Evolutionary conservation across 2,113 vertebrate genomes (phyloP), one percentile per base, ranked within the genome.

Genomic region (Otocyon megalotis): DNA sequence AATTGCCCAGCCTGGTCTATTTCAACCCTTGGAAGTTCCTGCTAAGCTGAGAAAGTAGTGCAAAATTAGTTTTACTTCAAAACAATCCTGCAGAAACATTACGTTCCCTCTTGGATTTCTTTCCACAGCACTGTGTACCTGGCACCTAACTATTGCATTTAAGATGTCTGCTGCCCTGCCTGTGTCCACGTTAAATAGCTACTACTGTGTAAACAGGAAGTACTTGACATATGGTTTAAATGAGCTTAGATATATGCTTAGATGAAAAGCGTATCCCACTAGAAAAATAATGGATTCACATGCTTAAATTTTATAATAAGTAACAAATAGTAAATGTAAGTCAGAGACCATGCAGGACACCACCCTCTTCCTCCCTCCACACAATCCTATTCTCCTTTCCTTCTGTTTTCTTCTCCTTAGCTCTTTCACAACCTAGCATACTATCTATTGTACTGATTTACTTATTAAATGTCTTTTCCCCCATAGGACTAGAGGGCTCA

Each of bases 311-410:
- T 82, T 90, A 50, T 71, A 53, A 67, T 16, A 32, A 43, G 22
- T 30, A 71, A 30, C 63, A 86, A 76, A 15, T 62, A n/a, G 5
- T 43, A 62, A 83, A 83, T 43, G 20, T 37, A 37, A 53, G 24
- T 74, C 24, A 48, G 35, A 54, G n/a, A 71, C 37, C 48, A 17
- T 43, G 32, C 3, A 7, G 69, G 20, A 35, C 53, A 28, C 17
- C 4, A 3, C 8, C 65, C 10, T 3, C 26, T 11, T 4, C 0
- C n/a, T 65, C 71, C 35, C 1, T 5, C 28, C 26, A 3, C n/a
- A 7, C 17, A 35, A 3, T 12, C 35, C 60, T 48, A 0, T 8
- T 53, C 50, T 62, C 20, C 26, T 67, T 26, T 15, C 6, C 56
- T 67, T 43, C 15, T 65, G 14, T 28, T 60, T 56, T 77, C 43